Percentiles rank a stretch among this genome's conserved stretches.
Evolutionary conservation across 2,797 vertebrate species (phyloP).

Genomic region (Peromyscus attwateri): DNA sequence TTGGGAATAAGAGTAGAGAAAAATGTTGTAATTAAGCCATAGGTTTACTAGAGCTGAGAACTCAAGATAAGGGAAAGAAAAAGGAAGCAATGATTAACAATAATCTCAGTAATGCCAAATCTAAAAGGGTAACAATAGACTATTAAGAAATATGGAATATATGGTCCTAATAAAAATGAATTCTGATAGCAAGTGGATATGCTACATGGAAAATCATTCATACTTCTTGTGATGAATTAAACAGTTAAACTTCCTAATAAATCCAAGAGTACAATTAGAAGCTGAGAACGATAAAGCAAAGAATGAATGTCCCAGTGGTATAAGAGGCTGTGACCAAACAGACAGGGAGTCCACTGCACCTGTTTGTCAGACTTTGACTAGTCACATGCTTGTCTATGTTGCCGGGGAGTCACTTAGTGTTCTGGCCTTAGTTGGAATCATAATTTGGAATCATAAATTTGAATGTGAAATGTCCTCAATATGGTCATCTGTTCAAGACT

Average conservation of each 20-base stretch:
- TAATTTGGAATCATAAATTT: neutral
- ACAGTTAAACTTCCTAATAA: slow-evolving; percentile 16
- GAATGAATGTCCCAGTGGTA: neutral
- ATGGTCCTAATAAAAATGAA: slow-evolving; percentile 17
- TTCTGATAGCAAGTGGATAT: neutral
- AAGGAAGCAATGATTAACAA: slow-evolving; percentile 23
- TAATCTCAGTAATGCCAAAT: neutral
- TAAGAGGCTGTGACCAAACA: too few relatives aligned
- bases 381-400: neutral
- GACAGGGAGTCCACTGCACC: neutral
- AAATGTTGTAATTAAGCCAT: slow-evolving; percentile 16
- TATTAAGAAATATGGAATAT: slow-evolving; percentile 29
- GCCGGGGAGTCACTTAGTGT: neutral
- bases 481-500: neutral
- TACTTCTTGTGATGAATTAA: neutral
- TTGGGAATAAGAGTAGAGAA: neutral
- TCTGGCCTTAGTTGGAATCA: neutral
- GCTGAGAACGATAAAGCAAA: neutral
- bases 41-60: slow-evolving; percentile 14
- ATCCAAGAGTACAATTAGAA: neutral
- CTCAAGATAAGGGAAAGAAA: slow-evolving; percentile 26
- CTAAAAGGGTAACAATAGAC: neutral
- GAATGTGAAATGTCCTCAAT: neutral
- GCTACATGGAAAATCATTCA: neutral
- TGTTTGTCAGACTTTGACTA: neutral